Percentiles rank a stretch among this genome's conserved stretches.
These are phyloP conservation scores for Blastobasis adustella DNA, from an alignment of 2,888 invertebrate genomes.

Conservation along the genomic window DNA sequence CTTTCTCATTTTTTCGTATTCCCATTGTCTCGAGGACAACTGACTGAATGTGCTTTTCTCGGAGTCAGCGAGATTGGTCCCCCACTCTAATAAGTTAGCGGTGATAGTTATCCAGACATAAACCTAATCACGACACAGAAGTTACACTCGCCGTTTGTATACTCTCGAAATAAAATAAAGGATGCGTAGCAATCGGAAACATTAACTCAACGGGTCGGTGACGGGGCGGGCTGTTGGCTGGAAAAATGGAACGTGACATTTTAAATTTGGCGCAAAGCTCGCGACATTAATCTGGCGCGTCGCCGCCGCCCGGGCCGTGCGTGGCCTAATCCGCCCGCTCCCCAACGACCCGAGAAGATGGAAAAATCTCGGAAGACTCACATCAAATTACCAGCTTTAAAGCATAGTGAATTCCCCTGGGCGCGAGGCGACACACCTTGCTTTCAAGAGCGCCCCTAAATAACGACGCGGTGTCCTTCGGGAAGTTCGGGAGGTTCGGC, in stretches of 20 bases:
- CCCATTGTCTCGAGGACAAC: constrained; percentile 37
- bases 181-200: constrained; percentile 40
- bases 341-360: constrained; percentile 64
- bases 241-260: constrained; percentile 71
- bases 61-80: constrained; percentile 25
- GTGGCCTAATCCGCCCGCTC: constrained; percentile 65
- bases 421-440: constrained; percentile 63
- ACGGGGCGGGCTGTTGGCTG: constrained; percentile 51
- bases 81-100: constrained; percentile 15
- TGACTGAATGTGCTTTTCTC: constrained; percentile 25
- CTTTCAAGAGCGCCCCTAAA: constrained; percentile 67
- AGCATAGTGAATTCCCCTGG: constrained; percentile 64
- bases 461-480: constrained; percentile 63
- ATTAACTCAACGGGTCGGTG: constrained; percentile 46
- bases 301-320: constrained; percentile 55
- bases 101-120: too few species aligned
- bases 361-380: constrained; percentile 70
- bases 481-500: constrained; percentile 64
- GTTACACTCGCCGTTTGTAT: too few species aligned
- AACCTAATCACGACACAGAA: too few species aligned
- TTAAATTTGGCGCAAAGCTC: constrained; percentile 68
- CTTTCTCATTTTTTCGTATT: constrained; percentile 34
- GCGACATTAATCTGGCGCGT: constrained; percentile 69
- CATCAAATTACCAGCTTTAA: constrained; percentile 73
- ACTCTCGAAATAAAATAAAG: too few species aligned